Evolutionary conservation across 2,888 invertebrate species (phyloP).

Genomic region (Podabrus alpinus): DNA sequence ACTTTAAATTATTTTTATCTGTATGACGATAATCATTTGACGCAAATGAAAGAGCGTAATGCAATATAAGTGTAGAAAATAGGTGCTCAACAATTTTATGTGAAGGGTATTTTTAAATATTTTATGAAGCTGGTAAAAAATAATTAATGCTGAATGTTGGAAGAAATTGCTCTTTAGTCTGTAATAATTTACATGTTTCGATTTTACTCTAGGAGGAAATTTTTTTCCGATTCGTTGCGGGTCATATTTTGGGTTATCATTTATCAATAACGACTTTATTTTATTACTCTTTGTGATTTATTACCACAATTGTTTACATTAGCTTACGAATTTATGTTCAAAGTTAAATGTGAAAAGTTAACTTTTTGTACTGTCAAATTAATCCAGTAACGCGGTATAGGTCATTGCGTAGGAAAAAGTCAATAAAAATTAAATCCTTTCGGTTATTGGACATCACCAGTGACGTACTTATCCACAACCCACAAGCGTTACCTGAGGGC

Average conservation of each 20-base stretch:
- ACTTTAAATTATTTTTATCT: neutral
- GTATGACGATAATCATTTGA: neutral
- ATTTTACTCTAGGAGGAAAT: neutral
- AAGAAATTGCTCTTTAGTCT: neutral
- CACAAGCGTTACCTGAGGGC: too few relatives aligned
- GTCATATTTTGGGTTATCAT: neutral
- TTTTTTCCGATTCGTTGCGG: neutral
- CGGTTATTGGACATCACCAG: neutral
- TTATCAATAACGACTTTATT: neutral
- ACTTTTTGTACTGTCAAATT: neutral
- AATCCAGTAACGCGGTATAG: neutral
- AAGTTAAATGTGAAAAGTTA: neutral
- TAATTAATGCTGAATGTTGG: neutral
- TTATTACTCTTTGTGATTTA: neutral
- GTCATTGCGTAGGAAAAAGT: neutral
- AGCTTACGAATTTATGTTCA: neutral
- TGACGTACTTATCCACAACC: too few relatives aligned
- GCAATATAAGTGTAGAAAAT: neutral
- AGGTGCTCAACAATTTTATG: neutral
- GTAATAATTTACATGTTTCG: neutral
- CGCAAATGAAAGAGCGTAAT: neutral
- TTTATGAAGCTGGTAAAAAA: neutral
- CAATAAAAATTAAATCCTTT: neutral
- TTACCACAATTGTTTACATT: neutral
- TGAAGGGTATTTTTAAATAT: neutral